Base-by-base conservation (phyloP, 2,888 invertebrate species). In the Exephanes ischioxanthus region DNA sequence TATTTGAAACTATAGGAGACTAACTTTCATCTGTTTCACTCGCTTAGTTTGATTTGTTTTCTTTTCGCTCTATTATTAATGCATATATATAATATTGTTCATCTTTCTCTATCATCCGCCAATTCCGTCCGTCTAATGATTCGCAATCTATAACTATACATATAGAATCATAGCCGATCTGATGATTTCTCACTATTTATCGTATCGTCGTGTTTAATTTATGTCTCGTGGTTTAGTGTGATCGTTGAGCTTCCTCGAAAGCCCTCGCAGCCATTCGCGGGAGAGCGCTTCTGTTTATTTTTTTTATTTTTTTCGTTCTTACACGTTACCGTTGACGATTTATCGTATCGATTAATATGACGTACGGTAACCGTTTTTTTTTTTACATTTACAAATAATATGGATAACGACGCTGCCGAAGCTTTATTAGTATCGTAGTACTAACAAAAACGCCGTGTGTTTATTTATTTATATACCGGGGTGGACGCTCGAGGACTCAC, bases 341-440 rank as follows among this genome's bases (percentile, higher is more conserved):
- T 19, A 85, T 73, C 83, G 80, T 84, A 75, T 66, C 61, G 61
- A 84, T 81, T 61, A 84, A 61, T 73, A 75, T 80, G 55, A 82
- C 82, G 70, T 70, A 83, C 67, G 79, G 66, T 66, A 53, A 76
- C 51, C 9, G n/a, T n/a, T n/a, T n/a, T 77, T 71, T 67, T 71
- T 70, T n/a, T 68, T 78, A 41, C 45, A 87, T 89, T 86, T 82
- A 71, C 68, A 86, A 48, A 51, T 51, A 80, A 78, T 78, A 66
- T 86, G 86, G 89, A 91, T 91, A 91, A 91, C 88, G 85, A 89
- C 86, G 91, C 91, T 91, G 90, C 79, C 88, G 88, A 90, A 88
- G 92, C 91, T 92, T 92, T 89, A 90, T 89, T 92, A 92, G 92
- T 90, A 19, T 89, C 88, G 89, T 90, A 91, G 89, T 90, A 92